Conservation (phyloP, 2,888 invertebrate genomes). For the Pristionchus entomophagus region DNA sequence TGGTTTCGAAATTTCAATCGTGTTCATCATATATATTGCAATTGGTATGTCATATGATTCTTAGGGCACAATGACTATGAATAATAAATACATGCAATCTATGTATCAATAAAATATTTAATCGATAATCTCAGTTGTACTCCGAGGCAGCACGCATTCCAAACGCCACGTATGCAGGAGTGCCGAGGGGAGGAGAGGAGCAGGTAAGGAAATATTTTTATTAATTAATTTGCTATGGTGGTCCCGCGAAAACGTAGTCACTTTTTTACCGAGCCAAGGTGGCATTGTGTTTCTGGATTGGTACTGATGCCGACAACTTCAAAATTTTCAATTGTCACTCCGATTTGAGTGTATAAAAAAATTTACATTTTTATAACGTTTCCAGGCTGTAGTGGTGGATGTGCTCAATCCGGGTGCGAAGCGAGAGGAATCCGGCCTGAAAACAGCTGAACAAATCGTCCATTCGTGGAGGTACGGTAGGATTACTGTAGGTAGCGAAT, state of each 20-base stretch:
- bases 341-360: too few species aligned
- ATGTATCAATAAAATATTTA: too few species aligned
- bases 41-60: background rate
- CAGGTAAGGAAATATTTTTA: background rate
- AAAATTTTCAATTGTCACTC: too few species aligned
- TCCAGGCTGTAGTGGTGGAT: constrained; percentile 41
- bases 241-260: background rate
- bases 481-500: too few species aligned
- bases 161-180: constrained; percentile 57
- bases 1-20: too few species aligned
- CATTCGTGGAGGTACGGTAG: constrained; percentile 61
- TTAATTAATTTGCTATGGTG: too few species aligned
- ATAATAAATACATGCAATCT: too few species aligned
- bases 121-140: constrained; percentile 60
- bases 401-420: constrained; percentile 53
- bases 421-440: constrained; percentile 52
- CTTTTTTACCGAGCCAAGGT: too few species aligned
- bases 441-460: constrained; percentile 67
- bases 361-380: too few species aligned
- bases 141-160: constrained; percentile 48
- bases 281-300: too few species aligned
- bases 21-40: background rate
- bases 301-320: too few species aligned
- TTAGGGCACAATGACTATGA: too few species aligned
- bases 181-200: constrained; percentile 55